Evolutionary conservation across 2,113 vertebrate species (phyloP).

Genomic region (Myodes glareolus): DNA sequence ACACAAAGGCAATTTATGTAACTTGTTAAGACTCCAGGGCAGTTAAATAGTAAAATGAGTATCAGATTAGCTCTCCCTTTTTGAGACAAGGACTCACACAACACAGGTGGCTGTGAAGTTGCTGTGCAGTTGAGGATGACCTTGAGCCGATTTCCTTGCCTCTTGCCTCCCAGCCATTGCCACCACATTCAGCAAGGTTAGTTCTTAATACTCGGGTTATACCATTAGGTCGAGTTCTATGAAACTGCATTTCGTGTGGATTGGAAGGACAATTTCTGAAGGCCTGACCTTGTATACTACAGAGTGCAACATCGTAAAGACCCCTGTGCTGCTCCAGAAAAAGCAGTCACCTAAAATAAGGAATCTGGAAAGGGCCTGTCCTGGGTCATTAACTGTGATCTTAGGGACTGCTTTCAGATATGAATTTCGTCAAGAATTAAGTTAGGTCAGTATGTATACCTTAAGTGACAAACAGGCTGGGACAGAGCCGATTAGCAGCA

Average conservation of each 20-base stretch:
- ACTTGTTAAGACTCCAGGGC: background rate
- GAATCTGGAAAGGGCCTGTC: accelerated
- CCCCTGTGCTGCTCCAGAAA: background rate
- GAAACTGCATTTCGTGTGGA: background rate
- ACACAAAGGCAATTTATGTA: background rate
- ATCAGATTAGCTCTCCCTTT: background rate
- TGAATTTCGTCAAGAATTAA: background rate
- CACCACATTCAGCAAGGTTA: background rate
- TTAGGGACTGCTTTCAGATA: background rate
- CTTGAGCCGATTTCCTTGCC: background rate
- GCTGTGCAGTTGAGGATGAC: background rate
- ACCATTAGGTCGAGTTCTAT: background rate
- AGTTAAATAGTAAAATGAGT: background rate
- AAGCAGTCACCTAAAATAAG: background rate
- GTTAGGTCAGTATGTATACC: no score
- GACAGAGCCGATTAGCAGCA: background rate
- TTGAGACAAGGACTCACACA: background rate
- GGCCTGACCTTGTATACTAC: accelerated
- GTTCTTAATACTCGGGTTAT: background rate
- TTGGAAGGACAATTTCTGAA: background rate
- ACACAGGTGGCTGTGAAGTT: background rate
- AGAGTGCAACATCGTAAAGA: accelerated
- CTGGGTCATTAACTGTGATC: background rate
- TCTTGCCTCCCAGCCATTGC: background rate
- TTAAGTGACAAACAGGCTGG: background rate